These are phyloP conservation scores for Australoheros facetus DNA, from an alignment of 2,797 vertebrate species.

Conservation along the genomic window DNA sequence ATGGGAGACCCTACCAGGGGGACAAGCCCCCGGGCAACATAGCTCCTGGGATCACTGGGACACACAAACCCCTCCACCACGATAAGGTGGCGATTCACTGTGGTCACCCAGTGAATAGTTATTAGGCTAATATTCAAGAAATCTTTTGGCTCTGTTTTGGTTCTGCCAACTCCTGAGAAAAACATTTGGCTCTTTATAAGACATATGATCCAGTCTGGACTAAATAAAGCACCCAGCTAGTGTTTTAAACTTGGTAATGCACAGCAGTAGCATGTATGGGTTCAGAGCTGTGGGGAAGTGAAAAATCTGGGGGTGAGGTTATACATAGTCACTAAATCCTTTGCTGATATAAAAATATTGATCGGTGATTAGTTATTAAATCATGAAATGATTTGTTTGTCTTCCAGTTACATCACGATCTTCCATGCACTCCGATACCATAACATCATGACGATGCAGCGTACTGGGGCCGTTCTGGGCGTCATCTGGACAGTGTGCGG, in stretches of 20 bases:
- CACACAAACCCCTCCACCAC: too few relatives aligned
- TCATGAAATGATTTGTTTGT: not conserved
- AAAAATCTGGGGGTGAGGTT: not conserved
- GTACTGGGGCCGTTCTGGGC: slow-evolving; percentile 77
- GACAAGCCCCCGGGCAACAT: too few relatives aligned
- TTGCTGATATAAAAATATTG: too few relatives aligned
- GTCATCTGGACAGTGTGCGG: slow-evolving; percentile 88
- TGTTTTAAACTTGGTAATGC: not conserved
- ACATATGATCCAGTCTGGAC: not conserved
- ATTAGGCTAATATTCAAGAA: not conserved
- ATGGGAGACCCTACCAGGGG: too few relatives aligned
- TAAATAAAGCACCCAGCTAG: not conserved
- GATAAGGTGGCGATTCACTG: too few relatives aligned
- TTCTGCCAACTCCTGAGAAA: not conserved
- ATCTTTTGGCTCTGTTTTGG: not conserved
- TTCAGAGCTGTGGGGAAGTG: not conserved
- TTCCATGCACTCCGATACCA: slow-evolving; percentile 93
- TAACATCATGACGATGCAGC: slow-evolving; percentile 89
- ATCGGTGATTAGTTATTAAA: not conserved
- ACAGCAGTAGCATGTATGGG: not conserved
- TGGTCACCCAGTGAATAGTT: not conserved
- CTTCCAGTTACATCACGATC: slow-evolving; percentile 89
- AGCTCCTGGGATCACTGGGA: too few relatives aligned
- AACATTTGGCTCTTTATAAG: not conserved
- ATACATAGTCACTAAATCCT: rapidly evolving